Base-by-base conservation (phyloP, 1,140 invertebrate genomes). In the Gonioctena quinquepunctata region DNA sequence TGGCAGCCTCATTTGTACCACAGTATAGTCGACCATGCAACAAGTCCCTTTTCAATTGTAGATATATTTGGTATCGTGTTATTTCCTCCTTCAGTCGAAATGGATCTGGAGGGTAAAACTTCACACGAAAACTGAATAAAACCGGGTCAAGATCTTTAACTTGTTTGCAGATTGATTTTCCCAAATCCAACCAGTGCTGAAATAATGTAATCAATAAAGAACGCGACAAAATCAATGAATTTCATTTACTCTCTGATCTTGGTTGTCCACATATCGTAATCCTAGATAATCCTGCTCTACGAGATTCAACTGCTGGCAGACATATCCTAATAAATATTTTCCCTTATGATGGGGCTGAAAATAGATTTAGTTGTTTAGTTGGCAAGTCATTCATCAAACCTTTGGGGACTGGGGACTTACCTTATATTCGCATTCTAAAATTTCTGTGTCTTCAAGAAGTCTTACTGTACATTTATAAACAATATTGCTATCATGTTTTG, bases 251-350 rank as follows among this genome's bases (percentile, higher is more conserved):
- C 96, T 90, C 85, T 98, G 96, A 78, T 96, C 96, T 75, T 91
- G 90, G 26, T 89, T 84, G 86, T 99, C 96, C 27, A 97, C 95
- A 90, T 94, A 99, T 69, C 96, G 89, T 22, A 99, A 88, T 6
- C 97, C 97, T 86, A 99, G 98, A 85, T 99, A 99, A 86, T 99
- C 97, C 77, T 94, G 97, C 85, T 99, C 97, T 70, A 95, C 89
- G 72, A 99, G 90, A 85, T 97, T 96, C 67, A 99, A 87, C 81
- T 96, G 93, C 76, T 94, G 90, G 84, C 96, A 98, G 65, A 98
- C 93, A 88, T 94, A 92, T 81, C 98, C 96, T 79, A 99, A 85
- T 62, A 99, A 88, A 84, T 92, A 94, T 83, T 94, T 94, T 67
- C 96, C 97, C 84, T 96, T 96, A 79, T 96, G 93, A 82, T 95